Percentiles rank a stretch among this genome's conserved stretches.
Conservation (phyloP, 1,140 invertebrate genomes). For the Araneus ventricosus region DNA sequence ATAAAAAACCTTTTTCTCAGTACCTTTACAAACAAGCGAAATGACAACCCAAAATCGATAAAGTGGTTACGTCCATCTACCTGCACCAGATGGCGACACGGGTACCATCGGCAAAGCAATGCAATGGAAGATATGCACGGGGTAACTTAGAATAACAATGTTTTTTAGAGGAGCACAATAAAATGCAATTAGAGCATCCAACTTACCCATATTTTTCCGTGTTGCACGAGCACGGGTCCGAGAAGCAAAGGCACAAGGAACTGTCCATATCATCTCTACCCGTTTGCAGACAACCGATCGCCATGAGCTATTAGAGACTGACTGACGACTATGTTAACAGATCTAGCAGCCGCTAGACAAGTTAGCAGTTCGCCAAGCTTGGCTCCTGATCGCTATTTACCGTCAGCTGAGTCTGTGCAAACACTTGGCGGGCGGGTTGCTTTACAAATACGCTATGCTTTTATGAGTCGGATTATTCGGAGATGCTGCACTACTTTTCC, state of each 20-base stretch:
- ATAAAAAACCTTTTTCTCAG: slow-evolving; percentile 54
- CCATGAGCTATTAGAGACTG: slow-evolving; percentile 73
- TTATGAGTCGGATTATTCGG: slow-evolving; percentile 60
- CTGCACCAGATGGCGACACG: slow-evolving; percentile 63
- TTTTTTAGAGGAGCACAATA: slow-evolving; percentile 27
- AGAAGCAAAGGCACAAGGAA: slow-evolving; percentile 71
- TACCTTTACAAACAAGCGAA: slow-evolving; percentile 74
- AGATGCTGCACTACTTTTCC: slow-evolving; percentile 41
- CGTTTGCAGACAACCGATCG: slow-evolving; percentile 63
- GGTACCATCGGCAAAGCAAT: background rate
- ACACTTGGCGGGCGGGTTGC: slow-evolving; percentile 70
- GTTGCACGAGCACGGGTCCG: slow-evolving; percentile 66
- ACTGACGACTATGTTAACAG: slow-evolving; percentile 75
- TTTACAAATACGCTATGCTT: slow-evolving; percentile 46
- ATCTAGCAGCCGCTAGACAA: slow-evolving; percentile 70
- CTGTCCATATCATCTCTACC: slow-evolving; percentile 71
- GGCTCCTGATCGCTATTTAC: slow-evolving; percentile 73
- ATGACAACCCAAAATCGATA: slow-evolving; percentile 68
- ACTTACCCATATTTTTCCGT: slow-evolving; percentile 70
- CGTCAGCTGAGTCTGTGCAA: slow-evolving; percentile 66
- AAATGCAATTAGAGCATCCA: slow-evolving; percentile 43
- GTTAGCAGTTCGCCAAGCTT: slow-evolving; percentile 72
- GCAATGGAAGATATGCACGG: background rate
- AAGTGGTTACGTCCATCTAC: background rate
- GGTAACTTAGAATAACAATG: slow-evolving; percentile 36